Percentiles rank a stretch among this genome's conserved stretches.
phyloP scores from a whole-genome alignment of 2,797 vertebrate species.

The Valencia hispanica region DNA sequence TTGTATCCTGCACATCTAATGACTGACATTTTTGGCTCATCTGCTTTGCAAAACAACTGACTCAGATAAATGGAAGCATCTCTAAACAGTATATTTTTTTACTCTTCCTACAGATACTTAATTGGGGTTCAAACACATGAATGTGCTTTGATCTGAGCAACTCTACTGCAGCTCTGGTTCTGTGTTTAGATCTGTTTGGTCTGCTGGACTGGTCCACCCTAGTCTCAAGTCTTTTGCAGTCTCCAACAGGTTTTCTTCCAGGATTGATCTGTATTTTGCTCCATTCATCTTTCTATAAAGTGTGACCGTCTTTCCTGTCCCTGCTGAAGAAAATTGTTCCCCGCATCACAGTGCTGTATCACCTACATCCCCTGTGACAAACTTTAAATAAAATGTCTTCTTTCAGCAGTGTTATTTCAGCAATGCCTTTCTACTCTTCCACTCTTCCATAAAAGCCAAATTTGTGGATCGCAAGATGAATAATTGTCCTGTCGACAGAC shows the following conservation, averaged over 20 bases:
- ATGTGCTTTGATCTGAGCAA: neutral
- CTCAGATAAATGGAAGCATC: neutral
- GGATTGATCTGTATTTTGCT: neutral
- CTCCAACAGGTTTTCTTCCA: neutral
- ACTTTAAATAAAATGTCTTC: neutral
- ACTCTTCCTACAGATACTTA: neutral
- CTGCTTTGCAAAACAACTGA: no score
- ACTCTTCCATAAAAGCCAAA: neutral
- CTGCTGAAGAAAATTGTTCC: neutral
- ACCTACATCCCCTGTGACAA: neutral
- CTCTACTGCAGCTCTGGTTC: no score
- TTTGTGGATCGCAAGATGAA: neutral
- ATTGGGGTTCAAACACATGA: neutral
- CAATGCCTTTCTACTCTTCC: neutral
- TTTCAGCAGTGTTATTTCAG: neutral
- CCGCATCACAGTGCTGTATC: neutral
- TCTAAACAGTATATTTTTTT: neutral
- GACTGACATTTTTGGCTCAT: no score
- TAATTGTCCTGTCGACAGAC: neutral
- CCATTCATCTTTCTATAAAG: neutral
- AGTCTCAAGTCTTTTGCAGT: no score
- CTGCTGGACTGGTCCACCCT: no score
- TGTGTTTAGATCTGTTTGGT: neutral
- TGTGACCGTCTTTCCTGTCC: neutral
- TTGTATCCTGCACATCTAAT: no score